Base-by-base conservation (phyloP, 1,140 invertebrate species). In the Drosophila cardini region DNA sequence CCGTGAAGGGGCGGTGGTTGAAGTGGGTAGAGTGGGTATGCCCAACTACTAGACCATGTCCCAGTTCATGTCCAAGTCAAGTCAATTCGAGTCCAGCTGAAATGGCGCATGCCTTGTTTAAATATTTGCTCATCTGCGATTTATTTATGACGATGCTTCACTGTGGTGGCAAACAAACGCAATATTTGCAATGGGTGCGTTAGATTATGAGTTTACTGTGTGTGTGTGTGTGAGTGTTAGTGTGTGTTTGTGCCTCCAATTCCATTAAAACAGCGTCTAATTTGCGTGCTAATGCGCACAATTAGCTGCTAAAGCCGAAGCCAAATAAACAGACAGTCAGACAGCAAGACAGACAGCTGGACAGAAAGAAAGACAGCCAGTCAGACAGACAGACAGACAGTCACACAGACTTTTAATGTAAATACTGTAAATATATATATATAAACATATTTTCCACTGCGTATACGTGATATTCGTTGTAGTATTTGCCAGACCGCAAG, bases 251-350 rank as follows among this genome's bases (percentile, higher is more conserved):
- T 55, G 40, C 30, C 21, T 32, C 6, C 55, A 32, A 56, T 73
- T 65, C 57, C 67, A 76, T 76, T 76, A 68, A 64, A 46, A 57
- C 61, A 46, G 69, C 64, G 36, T 64, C 81, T 77, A 84, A 80
- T 77, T 76, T 78, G 75, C 75, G 74, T 76, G 65, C 57, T 75
- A 85, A 85, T 85, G 78, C 82, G 82, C 82, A 81, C 82, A 85
- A 85, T 85, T 78, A 81, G 67, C 74, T 45, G 43, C 57, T 58
- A 57, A 72, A 72, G 69, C 63, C 16, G 26, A 75, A 72, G 64
- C 16, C 63, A 72, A 82, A 81, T 85, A 85, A 85, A 86, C 79
- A 86, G 72, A 64, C 68, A 48, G 62, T 5, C 2, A 3, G 13
- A 43, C 38, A 55, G 16, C 15, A 3, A 26, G 21, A 26, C 21